Evolutionary conservation across 1,140 invertebrate species (phyloP).

Genomic region (Calliphora vicina): DNA sequence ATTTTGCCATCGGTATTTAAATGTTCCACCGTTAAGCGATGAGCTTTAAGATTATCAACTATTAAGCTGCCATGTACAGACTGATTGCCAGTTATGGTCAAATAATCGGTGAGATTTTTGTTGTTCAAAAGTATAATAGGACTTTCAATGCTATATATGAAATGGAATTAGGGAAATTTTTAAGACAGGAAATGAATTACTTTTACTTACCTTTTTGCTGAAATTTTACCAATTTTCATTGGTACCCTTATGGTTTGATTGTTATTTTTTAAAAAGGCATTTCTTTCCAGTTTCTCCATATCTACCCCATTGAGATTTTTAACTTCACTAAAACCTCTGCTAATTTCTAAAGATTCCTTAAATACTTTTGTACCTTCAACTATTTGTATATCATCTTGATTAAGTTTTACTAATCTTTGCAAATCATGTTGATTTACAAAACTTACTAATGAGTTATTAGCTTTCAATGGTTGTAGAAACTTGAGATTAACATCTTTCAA

Average conservation of each 20-base stretch:
- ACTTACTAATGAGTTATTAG: slow-evolving; percentile 49
- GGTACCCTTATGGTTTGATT: slow-evolving; percentile 60
- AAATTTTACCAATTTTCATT: slow-evolving; percentile 43
- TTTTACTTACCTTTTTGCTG: slow-evolving; percentile 16
- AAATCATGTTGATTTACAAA: slow-evolving; percentile 52
- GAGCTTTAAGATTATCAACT: slow-evolving; percentile 43
- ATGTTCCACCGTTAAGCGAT: slow-evolving; percentile 25
- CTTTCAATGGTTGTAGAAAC: slow-evolving; percentile 59
- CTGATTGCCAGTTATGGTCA: slow-evolving; percentile 27
- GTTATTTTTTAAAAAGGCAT: slow-evolving; percentile 55
- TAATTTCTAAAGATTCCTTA: slow-evolving; percentile 50
- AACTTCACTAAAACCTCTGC: slow-evolving; percentile 51
- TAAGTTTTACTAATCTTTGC: slow-evolving; percentile 51
- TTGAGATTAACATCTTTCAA: slow-evolving; percentile 55
- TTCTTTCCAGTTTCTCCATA: slow-evolving; percentile 55
- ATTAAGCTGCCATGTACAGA: slow-evolving; percentile 26
- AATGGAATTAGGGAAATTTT: neutral
- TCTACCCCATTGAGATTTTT: slow-evolving; percentile 63
- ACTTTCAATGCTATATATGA: slow-evolving; percentile 9
- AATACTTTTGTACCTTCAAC: slow-evolving; percentile 49
- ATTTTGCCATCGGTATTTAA: slow-evolving; percentile 45
- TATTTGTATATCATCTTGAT: slow-evolving; percentile 50
- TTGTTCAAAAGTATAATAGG: neutral
- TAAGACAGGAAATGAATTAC: neutral
- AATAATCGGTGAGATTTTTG: neutral